phyloP scores from a whole-genome alignment of 1,140 invertebrate species.

The Microvelia longipes region DNA sequence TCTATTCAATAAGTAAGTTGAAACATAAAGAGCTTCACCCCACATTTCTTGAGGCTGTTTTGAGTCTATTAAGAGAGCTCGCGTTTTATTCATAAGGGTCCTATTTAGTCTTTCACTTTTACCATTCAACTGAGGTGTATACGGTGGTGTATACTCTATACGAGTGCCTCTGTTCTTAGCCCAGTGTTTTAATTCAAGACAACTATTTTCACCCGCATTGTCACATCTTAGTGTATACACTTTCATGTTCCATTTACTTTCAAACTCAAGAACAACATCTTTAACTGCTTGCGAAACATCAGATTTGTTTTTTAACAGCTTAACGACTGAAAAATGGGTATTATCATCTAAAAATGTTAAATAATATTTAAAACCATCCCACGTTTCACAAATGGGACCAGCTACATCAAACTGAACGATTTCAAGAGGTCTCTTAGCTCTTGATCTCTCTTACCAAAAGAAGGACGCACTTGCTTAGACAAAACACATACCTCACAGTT shows the following conservation, averaged over 20 bases:
- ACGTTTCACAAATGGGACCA: too few relatives aligned
- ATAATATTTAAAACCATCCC: background rate
- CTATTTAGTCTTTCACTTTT: background rate
- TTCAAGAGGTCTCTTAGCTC: too few relatives aligned
- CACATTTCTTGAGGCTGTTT: conserved; percentile 3
- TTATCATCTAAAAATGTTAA: background rate
- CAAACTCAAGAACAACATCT: background rate
- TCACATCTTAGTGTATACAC: background rate
- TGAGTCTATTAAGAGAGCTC: conserved; percentile 3
- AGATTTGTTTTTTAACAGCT: background rate
- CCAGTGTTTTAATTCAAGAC: background rate
- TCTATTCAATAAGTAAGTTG: background rate
- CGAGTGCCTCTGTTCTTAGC: background rate
- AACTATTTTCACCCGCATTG: background rate
- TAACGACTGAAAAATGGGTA: background rate
- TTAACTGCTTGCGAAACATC: background rate
- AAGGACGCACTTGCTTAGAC: too few relatives aligned
- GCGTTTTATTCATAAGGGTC: background rate
- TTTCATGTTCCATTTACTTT: background rate
- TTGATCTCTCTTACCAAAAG: too few relatives aligned
- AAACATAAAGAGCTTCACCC: conserved; percentile 1
- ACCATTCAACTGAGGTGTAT: background rate
- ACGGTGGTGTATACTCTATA: background rate
- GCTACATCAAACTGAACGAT: too few relatives aligned
- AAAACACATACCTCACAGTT: too few relatives aligned